Conservation (phyloP, 2,797 vertebrate species). For the Borostomias antarcticus region DNA sequence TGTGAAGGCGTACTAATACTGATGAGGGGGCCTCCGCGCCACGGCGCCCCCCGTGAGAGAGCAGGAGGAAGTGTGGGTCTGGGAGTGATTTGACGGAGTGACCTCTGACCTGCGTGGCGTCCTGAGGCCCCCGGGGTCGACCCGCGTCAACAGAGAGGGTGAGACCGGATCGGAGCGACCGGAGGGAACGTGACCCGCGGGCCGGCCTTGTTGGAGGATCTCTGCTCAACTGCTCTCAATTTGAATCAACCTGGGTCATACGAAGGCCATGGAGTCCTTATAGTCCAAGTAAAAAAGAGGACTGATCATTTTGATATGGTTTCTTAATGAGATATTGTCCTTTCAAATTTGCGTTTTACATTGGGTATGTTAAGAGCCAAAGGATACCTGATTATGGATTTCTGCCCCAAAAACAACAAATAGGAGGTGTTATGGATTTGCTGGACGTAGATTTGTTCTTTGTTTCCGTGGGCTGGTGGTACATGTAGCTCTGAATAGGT, state of each 20-base stretch:
- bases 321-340: not conserved
- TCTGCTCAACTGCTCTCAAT: not conserved
- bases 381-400: not conserved
- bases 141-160: conserved; percentile 71
- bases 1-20: too few species aligned
- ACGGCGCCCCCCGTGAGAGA: conserved; percentile 51
- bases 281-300: not conserved
- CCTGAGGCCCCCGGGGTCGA: conserved; percentile 60
- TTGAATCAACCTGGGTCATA: too few species aligned
- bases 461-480: conserved; percentile 44
- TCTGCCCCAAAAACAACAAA: conserved; percentile 48
- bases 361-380: not conserved
- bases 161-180: conserved; percentile 54
- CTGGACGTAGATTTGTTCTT: conserved; percentile 42
- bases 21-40: too few species aligned
- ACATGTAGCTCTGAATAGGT: conserved; percentile 23
- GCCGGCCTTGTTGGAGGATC: conserved; percentile 49
- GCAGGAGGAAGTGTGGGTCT: conserved; percentile 59
- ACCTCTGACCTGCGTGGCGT: conserved; percentile 71
- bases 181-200: conserved; percentile 62
- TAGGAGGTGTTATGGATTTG: conserved; percentile 27
- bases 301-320: not conserved
- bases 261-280: not conserved
- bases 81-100: conserved; percentile 70
- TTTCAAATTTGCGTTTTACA: not conserved